Conservation (phyloP, 2,113 vertebrate genomes). For the Phrynosoma blainvillii region DNA sequence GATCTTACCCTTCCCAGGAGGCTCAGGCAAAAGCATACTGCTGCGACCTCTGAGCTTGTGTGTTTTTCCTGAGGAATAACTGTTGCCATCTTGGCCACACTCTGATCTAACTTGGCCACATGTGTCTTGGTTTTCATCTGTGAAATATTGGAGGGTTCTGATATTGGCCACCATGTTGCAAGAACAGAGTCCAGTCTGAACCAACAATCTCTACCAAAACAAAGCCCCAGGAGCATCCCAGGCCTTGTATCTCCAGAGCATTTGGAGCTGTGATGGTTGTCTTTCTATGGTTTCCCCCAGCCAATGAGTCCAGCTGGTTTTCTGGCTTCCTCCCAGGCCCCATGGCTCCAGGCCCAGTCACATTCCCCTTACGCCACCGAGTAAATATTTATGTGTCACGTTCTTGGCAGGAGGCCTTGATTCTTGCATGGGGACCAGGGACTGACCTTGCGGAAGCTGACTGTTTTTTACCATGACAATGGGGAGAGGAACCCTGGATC, state of each 20-base stretch:
- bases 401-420: background rate
- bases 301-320: background rate
- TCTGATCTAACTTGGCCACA: too few relatives aligned
- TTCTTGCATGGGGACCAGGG: background rate
- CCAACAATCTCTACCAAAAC: background rate
- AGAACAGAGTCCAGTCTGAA: too few relatives aligned
- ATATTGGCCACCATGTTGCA: too few relatives aligned
- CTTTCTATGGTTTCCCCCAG: background rate
- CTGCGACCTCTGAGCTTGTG: too few relatives aligned
- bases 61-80: too few relatives aligned
- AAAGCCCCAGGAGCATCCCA: background rate
- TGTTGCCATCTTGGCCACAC: too few relatives aligned
- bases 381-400: conserved; percentile 1
- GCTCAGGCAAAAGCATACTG: too few relatives aligned
- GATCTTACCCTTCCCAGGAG: too few relatives aligned
- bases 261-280: background rate
- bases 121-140: too few relatives aligned
- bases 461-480: background rate
- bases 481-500: background rate
- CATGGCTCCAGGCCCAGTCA: background rate
- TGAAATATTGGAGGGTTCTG: too few relatives aligned
- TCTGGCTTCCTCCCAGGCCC: background rate
- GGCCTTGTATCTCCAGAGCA: background rate
- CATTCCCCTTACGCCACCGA: background rate
- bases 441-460: background rate